phyloP scores from a whole-genome alignment of 2,113 vertebrate genomes.

The Xiphophorus maculatus region DNA sequence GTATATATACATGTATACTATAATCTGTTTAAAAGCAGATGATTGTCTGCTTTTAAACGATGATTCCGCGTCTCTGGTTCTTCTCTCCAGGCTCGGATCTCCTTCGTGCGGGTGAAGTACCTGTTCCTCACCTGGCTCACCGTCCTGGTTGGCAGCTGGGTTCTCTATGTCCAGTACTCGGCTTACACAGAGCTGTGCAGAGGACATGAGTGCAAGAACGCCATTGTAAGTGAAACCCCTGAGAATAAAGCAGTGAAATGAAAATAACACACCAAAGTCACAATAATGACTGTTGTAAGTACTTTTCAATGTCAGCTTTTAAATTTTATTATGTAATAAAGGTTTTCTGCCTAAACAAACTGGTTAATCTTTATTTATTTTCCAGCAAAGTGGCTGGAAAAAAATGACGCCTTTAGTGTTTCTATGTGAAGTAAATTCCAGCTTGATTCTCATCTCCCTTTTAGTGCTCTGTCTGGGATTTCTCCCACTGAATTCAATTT shows the following conservation, averaged over 20 bases:
- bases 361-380: too few species aligned
- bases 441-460: too few species aligned
- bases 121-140: constrained; percentile 97
- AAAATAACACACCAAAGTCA: neutral
- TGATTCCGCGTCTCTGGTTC: neutral
- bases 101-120: constrained; percentile 94
- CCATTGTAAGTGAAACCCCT: constrained; percentile 87
- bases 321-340: neutral
- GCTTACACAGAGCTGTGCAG: constrained; percentile 96
- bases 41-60: too few species aligned
- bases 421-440: neutral
- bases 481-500: too few species aligned
- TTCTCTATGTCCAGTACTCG: constrained; percentile 95
- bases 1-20: too few species aligned
- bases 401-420: neutral
- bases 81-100: constrained; percentile 87
- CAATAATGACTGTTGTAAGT: neutral
- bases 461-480: too few species aligned
- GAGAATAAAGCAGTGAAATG: neutral
- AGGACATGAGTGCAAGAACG: constrained; percentile 95
- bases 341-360: too few species aligned
- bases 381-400: too few species aligned
- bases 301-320: neutral
- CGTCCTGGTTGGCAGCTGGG: constrained; percentile 96
- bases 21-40: too few species aligned